Evolutionary conservation across 2,113 vertebrate genomes (phyloP).

Genomic region (Ictalurus furcatus): DNA sequence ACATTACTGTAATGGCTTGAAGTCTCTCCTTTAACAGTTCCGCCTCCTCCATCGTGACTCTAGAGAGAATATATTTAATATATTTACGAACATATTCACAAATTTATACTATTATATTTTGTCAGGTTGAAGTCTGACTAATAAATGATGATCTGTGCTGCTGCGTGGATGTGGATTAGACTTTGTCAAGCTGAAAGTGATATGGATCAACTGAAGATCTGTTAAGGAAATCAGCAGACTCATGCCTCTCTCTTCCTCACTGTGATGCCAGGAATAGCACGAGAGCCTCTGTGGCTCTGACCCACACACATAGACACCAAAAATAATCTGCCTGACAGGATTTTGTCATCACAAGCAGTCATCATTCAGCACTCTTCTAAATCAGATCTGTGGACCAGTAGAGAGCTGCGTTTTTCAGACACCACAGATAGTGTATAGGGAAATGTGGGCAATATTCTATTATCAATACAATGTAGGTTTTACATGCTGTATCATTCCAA

Average conservation of each 20-base stretch:
- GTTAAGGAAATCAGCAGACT: slow-evolving; percentile 22
- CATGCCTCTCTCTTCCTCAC: slow-evolving; percentile 22
- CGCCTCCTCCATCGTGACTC: slow-evolving; percentile 83
- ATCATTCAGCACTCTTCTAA: slow-evolving; percentile 5
- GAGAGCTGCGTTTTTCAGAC: background rate
- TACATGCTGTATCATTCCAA: background rate
- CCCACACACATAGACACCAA: slow-evolving; percentile 24
- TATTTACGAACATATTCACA: background rate
- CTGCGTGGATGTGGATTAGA: slow-evolving; percentile 1
- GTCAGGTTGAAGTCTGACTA: background rate
- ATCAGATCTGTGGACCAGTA: background rate
- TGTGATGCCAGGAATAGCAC: slow-evolving; percentile 41
- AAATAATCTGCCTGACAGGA: slow-evolving; percentile 49
- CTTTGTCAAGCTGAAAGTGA: slow-evolving; percentile 19
- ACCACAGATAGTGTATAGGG: background rate
- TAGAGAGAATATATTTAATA: slow-evolving; percentile 57
- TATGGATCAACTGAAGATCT: background rate
- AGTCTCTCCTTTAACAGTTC: slow-evolving; percentile 82
- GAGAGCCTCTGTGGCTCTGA: slow-evolving; percentile 11
- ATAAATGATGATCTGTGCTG: background rate
- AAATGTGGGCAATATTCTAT: background rate
- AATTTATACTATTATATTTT: background rate
- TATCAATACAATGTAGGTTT: background rate
- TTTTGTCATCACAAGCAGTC: background rate
- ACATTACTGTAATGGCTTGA: slow-evolving; percentile 85